Percentiles rank a stretch among this genome's conserved stretches.
phyloP scores from a whole-genome alignment of 2,797 vertebrate species.

The Moxostoma hubbsi region DNA sequence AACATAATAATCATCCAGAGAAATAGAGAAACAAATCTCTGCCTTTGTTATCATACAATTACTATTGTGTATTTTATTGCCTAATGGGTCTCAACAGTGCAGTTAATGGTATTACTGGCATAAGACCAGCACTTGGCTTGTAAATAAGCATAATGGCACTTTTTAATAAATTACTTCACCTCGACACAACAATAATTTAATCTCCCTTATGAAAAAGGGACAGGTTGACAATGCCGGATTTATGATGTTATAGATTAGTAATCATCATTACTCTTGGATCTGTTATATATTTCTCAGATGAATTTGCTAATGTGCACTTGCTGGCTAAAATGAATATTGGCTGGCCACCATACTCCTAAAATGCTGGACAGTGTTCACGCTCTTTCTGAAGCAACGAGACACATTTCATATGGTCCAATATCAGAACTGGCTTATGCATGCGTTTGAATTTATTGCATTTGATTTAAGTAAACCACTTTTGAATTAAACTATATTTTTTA shows the following conservation, averaged over 20 bases:
- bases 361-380: constrained; percentile 47
- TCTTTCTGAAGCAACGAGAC: constrained; percentile 33
- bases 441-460: constrained; percentile 14
- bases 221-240: constrained; percentile 69
- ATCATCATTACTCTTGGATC: constrained; percentile 77
- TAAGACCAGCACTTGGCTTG: constrained; percentile 74
- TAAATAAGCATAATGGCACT: constrained; percentile 80
- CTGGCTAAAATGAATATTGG: constrained; percentile 56
- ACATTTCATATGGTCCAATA: constrained; percentile 16
- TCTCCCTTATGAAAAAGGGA: constrained; percentile 61
- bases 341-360: constrained; percentile 48
- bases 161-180: constrained; percentile 81
- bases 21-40: constrained; percentile 61
- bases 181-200: constrained; percentile 64
- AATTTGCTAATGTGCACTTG: constrained; percentile 57
- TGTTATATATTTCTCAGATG: constrained; percentile 67
- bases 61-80: constrained; percentile 81
- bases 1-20: constrained; percentile 76
- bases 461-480: constrained; percentile 20
- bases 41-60: constrained; percentile 78
- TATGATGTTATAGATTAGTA: constrained; percentile 70
- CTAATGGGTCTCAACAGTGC: constrained; percentile 79
- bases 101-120: constrained; percentile 82
- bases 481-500: neutral
- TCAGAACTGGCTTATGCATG: neutral